A percentile compares a stretch with the other conserved stretches of the same genome.
phyloP scores from a whole-genome alignment of 2,888 invertebrate species.

The Blastobasis lacticolella region DNA sequence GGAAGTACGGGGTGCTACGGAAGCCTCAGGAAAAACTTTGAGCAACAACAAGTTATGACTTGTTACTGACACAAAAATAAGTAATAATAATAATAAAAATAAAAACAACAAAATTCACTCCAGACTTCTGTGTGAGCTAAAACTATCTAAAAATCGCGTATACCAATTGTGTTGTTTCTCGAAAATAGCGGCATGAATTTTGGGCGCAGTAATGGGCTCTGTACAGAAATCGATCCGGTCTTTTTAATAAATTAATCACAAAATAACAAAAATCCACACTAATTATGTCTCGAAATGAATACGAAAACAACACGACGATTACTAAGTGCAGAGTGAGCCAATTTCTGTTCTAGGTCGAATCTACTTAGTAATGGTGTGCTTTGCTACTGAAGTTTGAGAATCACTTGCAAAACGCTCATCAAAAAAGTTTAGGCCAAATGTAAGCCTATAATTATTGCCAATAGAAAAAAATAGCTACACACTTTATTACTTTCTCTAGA shows the following conservation, averaged over 20 bases:
- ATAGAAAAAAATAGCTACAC: no score
- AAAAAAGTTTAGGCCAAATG: no score
- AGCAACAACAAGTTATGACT: not conserved
- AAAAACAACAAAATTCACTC: conserved; percentile 5
- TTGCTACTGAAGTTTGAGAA: conserved; percentile 13
- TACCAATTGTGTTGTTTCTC: not conserved
- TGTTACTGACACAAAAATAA: conserved; percentile 11
- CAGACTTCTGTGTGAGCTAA: conserved; percentile 50
- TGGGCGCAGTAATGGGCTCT: conserved; percentile 14
- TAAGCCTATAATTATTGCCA: no score
- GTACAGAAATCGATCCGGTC: conserved; percentile 56
- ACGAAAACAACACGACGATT: conserved; percentile 69
- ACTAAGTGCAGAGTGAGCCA: conserved; percentile 71
- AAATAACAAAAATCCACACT: conserved; percentile 68
- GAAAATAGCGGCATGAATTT: conserved; percentile 2
- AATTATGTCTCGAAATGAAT: conserved; percentile 69
- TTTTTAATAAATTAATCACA: conserved; percentile 49
- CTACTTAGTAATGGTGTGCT: conserved; percentile 35
- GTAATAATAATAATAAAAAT: no score
- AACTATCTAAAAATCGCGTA: not conserved
- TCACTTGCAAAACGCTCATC: no score
- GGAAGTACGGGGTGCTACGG: conserved; percentile 37
- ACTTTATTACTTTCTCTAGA: no score
- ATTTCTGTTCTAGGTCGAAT: conserved; percentile 54
- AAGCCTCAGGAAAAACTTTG: conserved; percentile 38